Evolutionary conservation across 1,140 invertebrate genomes (phyloP).

Genomic region (Caenorhabditis briggsae): DNA sequence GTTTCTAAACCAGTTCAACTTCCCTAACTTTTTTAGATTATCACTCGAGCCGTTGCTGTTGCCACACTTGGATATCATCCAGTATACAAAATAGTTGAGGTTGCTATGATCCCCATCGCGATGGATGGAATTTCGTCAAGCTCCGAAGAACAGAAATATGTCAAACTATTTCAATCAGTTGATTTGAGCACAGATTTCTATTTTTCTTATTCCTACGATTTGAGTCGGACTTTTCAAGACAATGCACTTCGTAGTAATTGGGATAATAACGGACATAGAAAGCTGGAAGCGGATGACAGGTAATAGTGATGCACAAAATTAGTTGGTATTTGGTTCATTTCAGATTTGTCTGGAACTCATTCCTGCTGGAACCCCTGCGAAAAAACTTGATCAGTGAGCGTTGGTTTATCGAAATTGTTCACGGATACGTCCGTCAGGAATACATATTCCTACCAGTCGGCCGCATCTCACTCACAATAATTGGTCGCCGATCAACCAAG

Average conservation of each 20-base stretch:
- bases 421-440: constrained; percentile 76
- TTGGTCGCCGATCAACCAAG: constrained; percentile 74
- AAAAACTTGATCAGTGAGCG: constrained; percentile 69
- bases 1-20: not conserved
- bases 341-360: constrained; percentile 78
- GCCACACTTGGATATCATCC: constrained; percentile 71
- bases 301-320: not conserved
- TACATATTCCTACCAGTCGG: constrained; percentile 72
- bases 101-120: constrained; percentile 76
- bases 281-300: constrained; percentile 63
- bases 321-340: not conserved
- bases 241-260: constrained; percentile 68
- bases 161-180: constrained; percentile 74
- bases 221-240: constrained; percentile 76
- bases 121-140: constrained; percentile 60
- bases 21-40: constrained; percentile 67
- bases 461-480: constrained; percentile 71
- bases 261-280: constrained; percentile 44
- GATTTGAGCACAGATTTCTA: constrained; percentile 78
- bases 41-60: constrained; percentile 74
- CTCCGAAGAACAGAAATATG: constrained; percentile 74
- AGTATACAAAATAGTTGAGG: constrained; percentile 77
- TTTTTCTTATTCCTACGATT: constrained; percentile 78
- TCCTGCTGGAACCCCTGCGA: constrained; percentile 73
- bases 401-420: constrained; percentile 75